Percentiles rank a stretch among this genome's conserved stretches.
Evolutionary conservation across 2,113 vertebrate species (phyloP).

Genomic region (Syrrhaptes paradoxus): DNA sequence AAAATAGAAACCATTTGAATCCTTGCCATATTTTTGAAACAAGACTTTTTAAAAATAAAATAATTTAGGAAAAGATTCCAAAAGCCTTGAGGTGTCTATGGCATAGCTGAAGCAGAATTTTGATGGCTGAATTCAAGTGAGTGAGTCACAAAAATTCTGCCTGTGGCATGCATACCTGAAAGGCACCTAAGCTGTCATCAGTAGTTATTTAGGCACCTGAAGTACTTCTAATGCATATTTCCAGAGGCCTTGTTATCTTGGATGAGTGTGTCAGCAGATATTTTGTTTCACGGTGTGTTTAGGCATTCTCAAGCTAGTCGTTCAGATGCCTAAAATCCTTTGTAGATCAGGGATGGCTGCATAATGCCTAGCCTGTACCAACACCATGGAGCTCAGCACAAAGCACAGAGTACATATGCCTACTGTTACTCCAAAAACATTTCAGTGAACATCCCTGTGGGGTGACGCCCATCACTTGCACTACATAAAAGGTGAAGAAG

Average conservation of each 20-base stretch:
- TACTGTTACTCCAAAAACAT: background rate
- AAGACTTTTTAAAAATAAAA: background rate
- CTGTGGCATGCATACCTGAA: constrained; percentile 52
- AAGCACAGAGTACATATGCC: background rate
- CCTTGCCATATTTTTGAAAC: background rate
- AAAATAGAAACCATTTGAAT: constrained; percentile 3
- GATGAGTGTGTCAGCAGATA: background rate
- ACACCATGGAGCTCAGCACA: background rate
- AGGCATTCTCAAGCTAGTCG: background rate
- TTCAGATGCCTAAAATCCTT: background rate
- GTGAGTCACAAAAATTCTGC: constrained; percentile 41
- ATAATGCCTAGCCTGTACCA: background rate
- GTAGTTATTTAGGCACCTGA: constrained; percentile 42
- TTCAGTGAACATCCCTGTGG: accelerated
- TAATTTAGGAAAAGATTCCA: background rate
- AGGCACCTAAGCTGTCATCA: constrained; percentile 59
- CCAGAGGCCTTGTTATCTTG: constrained; percentile 45
- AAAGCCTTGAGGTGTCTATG: background rate
- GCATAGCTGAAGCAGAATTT: background rate
- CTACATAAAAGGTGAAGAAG: background rate
- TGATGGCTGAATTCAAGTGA: constrained; percentile 8
- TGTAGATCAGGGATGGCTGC: background rate
- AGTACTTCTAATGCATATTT: constrained; percentile 1
- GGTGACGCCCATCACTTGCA: background rate
- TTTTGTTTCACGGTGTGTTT: background rate